phyloP scores from a whole-genome alignment of 2,113 vertebrate genomes.

The Papio anubis region DNA sequence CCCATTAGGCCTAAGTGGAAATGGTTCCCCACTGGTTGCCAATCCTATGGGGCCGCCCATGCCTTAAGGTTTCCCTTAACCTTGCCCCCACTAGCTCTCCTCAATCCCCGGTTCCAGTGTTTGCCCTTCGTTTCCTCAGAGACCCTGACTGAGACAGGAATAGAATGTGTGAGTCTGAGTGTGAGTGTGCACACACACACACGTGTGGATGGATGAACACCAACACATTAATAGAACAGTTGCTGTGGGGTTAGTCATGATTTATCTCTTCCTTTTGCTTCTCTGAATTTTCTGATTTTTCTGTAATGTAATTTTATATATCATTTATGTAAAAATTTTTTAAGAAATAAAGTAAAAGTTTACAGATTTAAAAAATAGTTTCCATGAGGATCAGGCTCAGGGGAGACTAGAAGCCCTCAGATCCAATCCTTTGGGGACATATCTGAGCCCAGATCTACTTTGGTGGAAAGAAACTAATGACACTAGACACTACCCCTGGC shows the following conservation, averaged over 20 bases:
- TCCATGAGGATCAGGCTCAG: not conserved
- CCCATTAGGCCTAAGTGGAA: not conserved
- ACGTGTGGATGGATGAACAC: not conserved
- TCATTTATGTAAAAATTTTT: not conserved
- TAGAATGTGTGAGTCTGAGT: too few species aligned
- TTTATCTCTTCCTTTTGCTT: not conserved
- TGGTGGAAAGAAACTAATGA: slow-evolving; percentile 44
- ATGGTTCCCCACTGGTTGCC: not conserved
- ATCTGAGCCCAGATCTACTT: not conserved
- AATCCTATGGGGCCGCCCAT: too few species aligned
- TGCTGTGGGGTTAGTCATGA: not conserved
- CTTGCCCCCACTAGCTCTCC: not conserved
- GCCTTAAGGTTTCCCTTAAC: not conserved
- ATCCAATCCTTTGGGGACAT: not conserved
- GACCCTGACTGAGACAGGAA: not conserved
- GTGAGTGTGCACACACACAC: accelerated
- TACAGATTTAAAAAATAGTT: not conserved
- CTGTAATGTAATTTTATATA: not conserved
- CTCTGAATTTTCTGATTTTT: not conserved
- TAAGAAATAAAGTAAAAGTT: not conserved
- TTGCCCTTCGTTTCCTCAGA: not conserved
- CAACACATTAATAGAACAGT: not conserved
- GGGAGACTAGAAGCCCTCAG: not conserved
- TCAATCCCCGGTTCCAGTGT: accelerated
- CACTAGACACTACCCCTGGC: not conserved